phyloP scores from a whole-genome alignment of 2,797 vertebrate genomes.

The Thamnophis elegans region DNA sequence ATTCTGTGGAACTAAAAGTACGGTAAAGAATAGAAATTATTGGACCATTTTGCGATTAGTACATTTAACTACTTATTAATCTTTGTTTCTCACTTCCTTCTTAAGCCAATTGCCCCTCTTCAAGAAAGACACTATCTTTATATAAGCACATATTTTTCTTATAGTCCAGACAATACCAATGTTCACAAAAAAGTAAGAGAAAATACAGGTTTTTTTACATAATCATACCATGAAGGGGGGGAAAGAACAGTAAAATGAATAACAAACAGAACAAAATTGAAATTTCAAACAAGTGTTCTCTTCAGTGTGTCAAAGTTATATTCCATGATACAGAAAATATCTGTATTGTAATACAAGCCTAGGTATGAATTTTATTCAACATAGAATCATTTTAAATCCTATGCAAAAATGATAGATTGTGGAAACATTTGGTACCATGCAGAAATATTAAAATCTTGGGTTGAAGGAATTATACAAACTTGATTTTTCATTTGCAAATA shows the following conservation, averaged over 20 bases:
- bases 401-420: not conserved
- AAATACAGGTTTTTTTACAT: not conserved
- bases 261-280: not conserved
- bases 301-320: not conserved
- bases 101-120: not conserved
- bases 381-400: not conserved
- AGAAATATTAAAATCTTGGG: not conserved
- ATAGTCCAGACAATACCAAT: not conserved
- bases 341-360: not conserved
- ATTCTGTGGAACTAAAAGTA: not conserved
- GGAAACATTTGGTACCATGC: not conserved
- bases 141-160: not conserved
- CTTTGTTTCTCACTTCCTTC: not conserved
- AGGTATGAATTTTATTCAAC: not conserved
- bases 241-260: not conserved
- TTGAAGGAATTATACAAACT: not conserved
- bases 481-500: not conserved
- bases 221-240: not conserved
- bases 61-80: not conserved
- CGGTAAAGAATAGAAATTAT: not conserved
- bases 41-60: not conserved
- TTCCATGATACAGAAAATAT: not conserved
- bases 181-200: not conserved
- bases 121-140: not conserved
- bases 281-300: not conserved